Percentiles rank a stretch among this genome's conserved stretches.
Conservation (phyloP, 2,888 invertebrate species). For the Drosophila nigritarsus region DNA sequence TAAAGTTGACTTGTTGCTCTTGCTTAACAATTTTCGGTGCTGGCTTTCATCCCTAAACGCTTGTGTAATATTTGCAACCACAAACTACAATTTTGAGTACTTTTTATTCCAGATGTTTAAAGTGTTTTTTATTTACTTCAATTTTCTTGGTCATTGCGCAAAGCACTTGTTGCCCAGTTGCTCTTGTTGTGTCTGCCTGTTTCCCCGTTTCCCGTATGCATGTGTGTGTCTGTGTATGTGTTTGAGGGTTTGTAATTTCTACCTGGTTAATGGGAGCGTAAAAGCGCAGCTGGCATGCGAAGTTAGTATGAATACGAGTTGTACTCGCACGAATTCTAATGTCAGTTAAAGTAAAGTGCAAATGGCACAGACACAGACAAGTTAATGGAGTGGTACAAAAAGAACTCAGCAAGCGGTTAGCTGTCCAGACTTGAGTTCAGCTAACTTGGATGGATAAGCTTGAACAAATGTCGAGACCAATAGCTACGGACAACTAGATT, state of each 20-base stretch:
- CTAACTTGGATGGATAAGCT: conserved; percentile 46
- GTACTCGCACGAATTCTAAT: conserved; percentile 62
- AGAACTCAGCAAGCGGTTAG: conserved; percentile 38
- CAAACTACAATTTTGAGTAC: conserved; percentile 48
- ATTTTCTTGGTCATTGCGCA: conserved; percentile 74
- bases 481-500: conserved; percentile 31
- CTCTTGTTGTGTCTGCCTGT: conserved; percentile 17
- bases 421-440: conserved; percentile 41
- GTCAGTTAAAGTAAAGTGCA: conserved; percentile 71
- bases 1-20: conserved; percentile 1
- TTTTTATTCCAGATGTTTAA: conserved; percentile 45
- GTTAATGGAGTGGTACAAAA: conserved; percentile 73
- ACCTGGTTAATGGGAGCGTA: conserved; percentile 76
- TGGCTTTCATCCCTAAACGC: neutral
- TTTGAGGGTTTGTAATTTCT: conserved; percentile 50
- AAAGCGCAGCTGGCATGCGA: conserved; percentile 79
- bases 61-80: conserved; percentile 29
- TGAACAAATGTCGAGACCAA: conserved; percentile 40
- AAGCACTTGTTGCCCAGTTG: conserved; percentile 67
- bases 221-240: conserved; percentile 36
- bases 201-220: conserved; percentile 32
- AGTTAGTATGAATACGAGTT: conserved; percentile 51
- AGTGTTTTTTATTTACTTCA: conserved; percentile 28
- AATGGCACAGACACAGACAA: conserved; percentile 71
- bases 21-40: conserved; percentile 1